Base-by-base conservation (phyloP, 2,888 invertebrate species). In the Physocephala rufipes region DNA sequence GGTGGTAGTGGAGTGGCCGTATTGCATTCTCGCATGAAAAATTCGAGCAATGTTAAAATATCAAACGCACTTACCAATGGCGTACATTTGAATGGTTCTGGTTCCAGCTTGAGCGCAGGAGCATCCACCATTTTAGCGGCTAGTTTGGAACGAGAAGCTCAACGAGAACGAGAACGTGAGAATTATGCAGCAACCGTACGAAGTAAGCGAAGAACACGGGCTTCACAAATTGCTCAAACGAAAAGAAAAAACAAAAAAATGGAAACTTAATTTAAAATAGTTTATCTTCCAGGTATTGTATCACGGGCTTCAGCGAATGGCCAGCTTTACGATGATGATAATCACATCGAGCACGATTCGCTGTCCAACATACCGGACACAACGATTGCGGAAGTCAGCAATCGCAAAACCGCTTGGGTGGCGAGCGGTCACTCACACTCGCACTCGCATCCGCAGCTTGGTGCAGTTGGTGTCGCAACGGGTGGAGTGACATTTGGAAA, bases 41-140 rank as follows among this genome's bases (percentile, higher is more conserved):
- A 80, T 55, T 79, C 79, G 30, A 82, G 83, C 24, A 84, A 83
- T 63, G 81, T 84, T 5, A 81, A 82, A 13, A 82, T 86, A 75
- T 74, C 84, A 21, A 85, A 84, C 76, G 84, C 85, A 7, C 84
- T 84, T 4, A 80, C 80, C 62, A 84, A 82, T 76, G 73, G 78
- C 19, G 83, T 80, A 62, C 79, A 79, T 73, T 78, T 73, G 47
- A 67, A 65, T 78, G 59, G 79, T 71, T 28, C 89, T 2, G 84
- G 88, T 79, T 87, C 88, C 78, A 89, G 88, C 77, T 87, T 89
- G 73, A 88, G 88, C 26, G 88, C 89, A 12, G 89, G 89, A 59
- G 89, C 89, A 69, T 89, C 89, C 76, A 89, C 89, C 61, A 90
- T 90, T 71, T 86, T 91, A 55, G 90, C 89, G 21, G 89, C 89